Base-by-base conservation (phyloP, 37 sponge, comb jelly and placozoan genomes). In the Aplysina aerophoba region DNA sequence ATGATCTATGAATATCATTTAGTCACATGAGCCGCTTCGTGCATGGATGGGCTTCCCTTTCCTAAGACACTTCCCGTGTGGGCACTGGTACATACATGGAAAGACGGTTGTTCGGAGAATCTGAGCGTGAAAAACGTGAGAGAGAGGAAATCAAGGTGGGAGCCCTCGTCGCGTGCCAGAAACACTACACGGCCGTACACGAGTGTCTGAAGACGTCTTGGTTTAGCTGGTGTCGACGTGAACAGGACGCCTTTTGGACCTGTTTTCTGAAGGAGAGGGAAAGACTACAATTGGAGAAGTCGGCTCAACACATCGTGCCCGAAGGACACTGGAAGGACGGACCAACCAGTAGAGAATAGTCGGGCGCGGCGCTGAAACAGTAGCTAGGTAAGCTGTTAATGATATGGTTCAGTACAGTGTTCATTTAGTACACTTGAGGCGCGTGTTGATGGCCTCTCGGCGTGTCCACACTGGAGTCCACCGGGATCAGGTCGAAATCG, bases 221-320 rank as follows among this genome's bases (percentile, higher is more conserved):
- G 90, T 80, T 89, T 63, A 87, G 93, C 34, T 87, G 79, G 87
- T 93, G 93, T 38, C 15, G 41, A 0, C 53, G 40, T 37, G 93
- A 93, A 53, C 90, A 89, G 22, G 40, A 60, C 33, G 59, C 25
- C 22, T 93, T 93, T 40, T 93, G 93, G 93, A 79, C 80, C n/a
- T 93, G 93, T 75, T 93, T 89, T 53, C 31, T 30, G n/a, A 84
- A 87, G 81, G 90, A 83, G 67, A 83, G 83, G n/a, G 83, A 65
- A 64, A 40, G 27, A n/a, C 37, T 83, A 38, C 15, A 34, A 4
- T 0, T 60, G 11, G 67, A 83, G 31, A 60, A 81, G 79, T 39
- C n/a, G 44, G 44, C 36, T 37, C 22, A 35, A 33, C 38, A 0
- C 33, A 22, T 25, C 50, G 44, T 83, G 33, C 65, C 68, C 39